Conservation (phyloP, 2,113 vertebrate genomes). For the Connochaetes taurinus region DNA sequence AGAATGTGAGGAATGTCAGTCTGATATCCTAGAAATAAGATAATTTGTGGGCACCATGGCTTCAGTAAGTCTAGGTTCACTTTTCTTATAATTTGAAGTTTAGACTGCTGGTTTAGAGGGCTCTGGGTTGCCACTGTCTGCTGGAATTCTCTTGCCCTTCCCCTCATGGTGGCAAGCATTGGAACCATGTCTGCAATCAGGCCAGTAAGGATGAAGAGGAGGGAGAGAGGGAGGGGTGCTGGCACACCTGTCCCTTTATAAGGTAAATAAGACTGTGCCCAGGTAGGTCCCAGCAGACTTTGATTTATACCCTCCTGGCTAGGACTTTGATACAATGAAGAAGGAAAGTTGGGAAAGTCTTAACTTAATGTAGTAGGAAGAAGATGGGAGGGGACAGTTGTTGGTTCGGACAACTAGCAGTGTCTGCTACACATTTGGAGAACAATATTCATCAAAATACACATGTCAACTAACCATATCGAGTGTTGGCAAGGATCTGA, state of each 20-base stretch:
- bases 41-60: background rate
- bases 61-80: background rate
- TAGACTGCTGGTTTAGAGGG: background rate
- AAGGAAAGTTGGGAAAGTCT: background rate
- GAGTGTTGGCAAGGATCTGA: background rate
- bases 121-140: background rate
- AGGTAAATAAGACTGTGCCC: background rate
- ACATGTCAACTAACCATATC: background rate
- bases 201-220: background rate
- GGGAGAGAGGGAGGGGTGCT: background rate
- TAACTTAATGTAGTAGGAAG: background rate
- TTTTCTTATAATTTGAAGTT: background rate
- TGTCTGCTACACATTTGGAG: background rate
- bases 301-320: background rate
- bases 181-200: background rate
- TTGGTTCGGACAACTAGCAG: background rate
- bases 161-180: background rate
- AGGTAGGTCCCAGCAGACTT: background rate
- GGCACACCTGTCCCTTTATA: background rate
- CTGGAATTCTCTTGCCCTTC: background rate
- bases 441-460: background rate
- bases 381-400: background rate
- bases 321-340: background rate
- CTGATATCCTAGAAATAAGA: background rate
- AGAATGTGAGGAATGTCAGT: background rate